Evolutionary conservation across 2,797 vertebrate species (phyloP), one percentile per base, ranked within the genome.

Genomic region (Eurystomus glaucurus): DNA sequence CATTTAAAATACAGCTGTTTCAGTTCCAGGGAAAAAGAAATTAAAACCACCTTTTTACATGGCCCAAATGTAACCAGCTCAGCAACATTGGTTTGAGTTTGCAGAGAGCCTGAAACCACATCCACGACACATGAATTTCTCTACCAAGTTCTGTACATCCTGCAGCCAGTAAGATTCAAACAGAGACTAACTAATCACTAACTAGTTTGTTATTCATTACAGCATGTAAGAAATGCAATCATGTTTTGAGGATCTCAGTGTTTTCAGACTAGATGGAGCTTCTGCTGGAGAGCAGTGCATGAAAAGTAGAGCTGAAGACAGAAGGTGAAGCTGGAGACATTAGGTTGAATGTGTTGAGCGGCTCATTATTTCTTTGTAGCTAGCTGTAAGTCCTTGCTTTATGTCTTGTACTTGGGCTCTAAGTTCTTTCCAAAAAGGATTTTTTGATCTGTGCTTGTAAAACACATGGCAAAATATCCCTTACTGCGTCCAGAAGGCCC

Each of bases 1-100:
- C 75, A 77, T 97, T 97, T 94, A 87, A 96, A 91, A 93, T 77
- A 90, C 88, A 96, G 86, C 85, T 89, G 71, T 87, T 95, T 55
- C 28, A 80, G 74, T 89, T 96, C 88, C 86, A 96, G 70, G 35
- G 29, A 28, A 60, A 70, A 85, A 81, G 60, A 90, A 61, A 37
- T 22, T 48, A 91, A 93, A 91, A 26, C 17, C 78, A 74, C 81
- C 81, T 84, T 89, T 85, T 60, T 81, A 82, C 61, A 18, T 54
- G 60, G 75, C 64, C 84, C 48, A 82, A 90, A 55, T 62, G 85
- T 52, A 95, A 91, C 74, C 66, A 61, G 74, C 68, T 65, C 78
- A 74, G 76, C 61, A 81, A 33, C 0, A 0, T 45, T 55, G 55
- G 84, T 82, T 80, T 75, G 92, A 92, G 58, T 95, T 94, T 92